These are phyloP conservation scores for Scaptomyza montana DNA, from an alignment of 1,140 invertebrate genomes.

Conservation along the genomic window DNA sequence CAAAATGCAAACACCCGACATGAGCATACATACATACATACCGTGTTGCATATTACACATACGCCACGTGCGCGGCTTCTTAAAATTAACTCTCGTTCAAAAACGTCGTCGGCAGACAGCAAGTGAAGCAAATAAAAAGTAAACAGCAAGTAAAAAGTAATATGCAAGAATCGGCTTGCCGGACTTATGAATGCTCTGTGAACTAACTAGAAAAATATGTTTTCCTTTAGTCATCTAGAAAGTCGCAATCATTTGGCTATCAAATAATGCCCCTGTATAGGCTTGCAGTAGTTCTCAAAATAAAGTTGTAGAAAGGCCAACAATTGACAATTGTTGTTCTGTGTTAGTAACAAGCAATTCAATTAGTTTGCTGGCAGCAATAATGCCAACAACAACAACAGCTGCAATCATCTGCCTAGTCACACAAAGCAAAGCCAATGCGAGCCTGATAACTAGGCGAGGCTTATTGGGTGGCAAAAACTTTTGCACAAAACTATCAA, in stretches of 20 bases:
- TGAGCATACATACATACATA: conserved; percentile 12
- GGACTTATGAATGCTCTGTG: no score
- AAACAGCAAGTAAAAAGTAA: neutral
- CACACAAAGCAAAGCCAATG: conserved; percentile 61
- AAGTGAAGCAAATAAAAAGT: conserved; percentile 12
- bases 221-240: neutral
- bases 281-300: neutral
- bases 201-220: neutral
- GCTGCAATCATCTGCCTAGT: conserved; percentile 58
- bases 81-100: conserved; percentile 23
- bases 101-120: conserved; percentile 38
- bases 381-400: conserved; percentile 16
- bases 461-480: conserved; percentile 36
- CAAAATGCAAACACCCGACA: conserved; percentile 38
- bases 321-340: conserved; percentile 24
- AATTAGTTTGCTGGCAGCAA: conserved; percentile 57
- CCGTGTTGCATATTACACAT: conserved; percentile 41
- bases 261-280: neutral
- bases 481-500: conserved; percentile 62
- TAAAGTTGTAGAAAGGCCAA: neutral
- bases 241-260: neutral
- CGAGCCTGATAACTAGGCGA: conserved; percentile 52
- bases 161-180: neutral
- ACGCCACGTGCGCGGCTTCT: conserved; percentile 49
- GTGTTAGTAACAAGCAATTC: conserved; percentile 71